A percentile compares a stretch with the other conserved stretches of the same genome.
phyloP scores from a whole-genome alignment of 2,888 invertebrate genomes.

The Stenotaenia linearis region DNA sequence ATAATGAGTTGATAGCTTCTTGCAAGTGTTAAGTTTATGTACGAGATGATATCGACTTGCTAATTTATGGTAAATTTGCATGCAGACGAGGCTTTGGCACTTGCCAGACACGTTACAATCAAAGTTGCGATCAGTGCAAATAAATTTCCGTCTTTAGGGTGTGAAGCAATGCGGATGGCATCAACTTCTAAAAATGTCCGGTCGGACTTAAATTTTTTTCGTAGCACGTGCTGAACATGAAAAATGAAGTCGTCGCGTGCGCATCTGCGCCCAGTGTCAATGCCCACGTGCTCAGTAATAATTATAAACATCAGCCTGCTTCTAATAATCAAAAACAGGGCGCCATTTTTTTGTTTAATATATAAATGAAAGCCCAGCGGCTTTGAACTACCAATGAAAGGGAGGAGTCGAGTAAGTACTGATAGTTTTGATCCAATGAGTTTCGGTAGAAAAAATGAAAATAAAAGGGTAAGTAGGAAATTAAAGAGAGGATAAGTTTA shows the following conservation, averaged over 20 bases:
- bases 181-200: neutral
- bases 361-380: neutral
- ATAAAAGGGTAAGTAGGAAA: neutral
- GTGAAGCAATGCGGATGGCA: neutral
- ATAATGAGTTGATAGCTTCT: no score
- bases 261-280: slow-evolving; percentile 17
- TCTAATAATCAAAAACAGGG: neutral
- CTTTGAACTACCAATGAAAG: neutral
- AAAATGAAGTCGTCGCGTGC: slow-evolving; percentile 13
- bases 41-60: neutral
- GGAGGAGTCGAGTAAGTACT: neutral
- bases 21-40: neutral
- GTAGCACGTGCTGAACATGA: neutral
- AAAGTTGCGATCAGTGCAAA: neutral
- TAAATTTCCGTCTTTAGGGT: neutral
- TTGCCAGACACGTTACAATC: neutral
- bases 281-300: neutral
- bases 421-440: neutral
- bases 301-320: slow-evolving; percentile 13
- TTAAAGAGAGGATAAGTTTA: neutral
- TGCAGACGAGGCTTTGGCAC: neutral
- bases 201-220: neutral
- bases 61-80: neutral
- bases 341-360: neutral
- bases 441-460: neutral